These are phyloP conservation scores for Hemicrepidius hirtus DNA, from an alignment of 2,888 invertebrate species.

Conservation along the genomic window DNA sequence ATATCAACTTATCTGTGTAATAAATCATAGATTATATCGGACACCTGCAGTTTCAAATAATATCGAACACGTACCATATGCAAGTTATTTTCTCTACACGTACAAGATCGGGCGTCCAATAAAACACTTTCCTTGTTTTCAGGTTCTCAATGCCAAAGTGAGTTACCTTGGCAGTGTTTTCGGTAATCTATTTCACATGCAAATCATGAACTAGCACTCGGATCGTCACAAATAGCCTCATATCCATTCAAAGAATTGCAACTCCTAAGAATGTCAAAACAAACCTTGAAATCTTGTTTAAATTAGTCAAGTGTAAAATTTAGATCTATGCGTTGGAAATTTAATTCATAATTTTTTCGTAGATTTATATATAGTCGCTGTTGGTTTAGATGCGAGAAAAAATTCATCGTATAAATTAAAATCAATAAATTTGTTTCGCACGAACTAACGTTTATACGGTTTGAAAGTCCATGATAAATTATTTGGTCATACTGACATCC, in stretches of 20 bases:
- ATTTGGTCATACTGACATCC: slow-evolving; percentile 62
- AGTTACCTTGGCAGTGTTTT: slow-evolving; percentile 29
- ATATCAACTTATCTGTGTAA: slow-evolving; percentile 10
- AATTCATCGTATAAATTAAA: slow-evolving; percentile 48
- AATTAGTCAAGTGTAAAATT: neutral
- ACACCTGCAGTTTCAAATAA: slow-evolving; percentile 30
- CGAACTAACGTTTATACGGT: slow-evolving; percentile 62
- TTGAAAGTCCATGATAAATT: slow-evolving; percentile 64
- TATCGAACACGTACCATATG: slow-evolving; percentile 4
- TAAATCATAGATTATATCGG: slow-evolving; percentile 31
- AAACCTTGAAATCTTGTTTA: slow-evolving; percentile 32
- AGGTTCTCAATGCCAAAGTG: neutral
- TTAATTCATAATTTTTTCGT: neutral
- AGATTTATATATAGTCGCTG: no score
- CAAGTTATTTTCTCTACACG: slow-evolving; percentile 16
- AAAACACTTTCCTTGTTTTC: slow-evolving; percentile 12
- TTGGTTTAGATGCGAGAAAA: no score
- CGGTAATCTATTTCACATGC: slow-evolving; percentile 30
- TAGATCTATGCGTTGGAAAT: neutral
- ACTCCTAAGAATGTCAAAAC: slow-evolving; percentile 25
- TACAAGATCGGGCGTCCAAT: slow-evolving; percentile 1
- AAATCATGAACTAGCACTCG: slow-evolving; percentile 24
- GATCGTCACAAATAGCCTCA: slow-evolving; percentile 35
- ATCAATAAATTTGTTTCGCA: slow-evolving; percentile 67
- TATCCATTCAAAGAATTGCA: slow-evolving; percentile 40